Evolutionary conservation across 2,113 vertebrate species (phyloP), one percentile per base, ranked within the genome.

Genomic region (Halcyon senegalensis): DNA sequence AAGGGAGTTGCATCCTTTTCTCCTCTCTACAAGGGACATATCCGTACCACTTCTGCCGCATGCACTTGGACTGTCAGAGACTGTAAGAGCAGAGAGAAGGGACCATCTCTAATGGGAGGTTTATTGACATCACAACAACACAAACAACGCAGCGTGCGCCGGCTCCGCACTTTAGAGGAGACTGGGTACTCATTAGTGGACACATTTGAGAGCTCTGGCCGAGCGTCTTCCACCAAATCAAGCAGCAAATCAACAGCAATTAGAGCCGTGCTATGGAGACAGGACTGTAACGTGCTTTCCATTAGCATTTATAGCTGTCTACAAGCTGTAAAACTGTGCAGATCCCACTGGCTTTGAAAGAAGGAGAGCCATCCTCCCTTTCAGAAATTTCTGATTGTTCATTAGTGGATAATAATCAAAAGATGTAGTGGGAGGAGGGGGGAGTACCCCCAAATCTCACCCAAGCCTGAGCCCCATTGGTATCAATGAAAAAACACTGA

Each of bases 221-320:
- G 33, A 73, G 84, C 10, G 0, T 56, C 77, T 73, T 50, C 73
- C 89, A 85, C 1, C 23, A 91, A 84, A 91, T 28, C 91, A 64
- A 93, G 93, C 91, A 94, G 89, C 93, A 96, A 89, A 95, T 93
- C 91, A 94, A 76, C 89, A 89, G 87, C 93, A 93, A 87, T 95
- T 87, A 95, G 39, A 96, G 89, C 53, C 35, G 3, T 9, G 78
- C 84, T 41, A 73, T 1, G 4, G 91, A 89, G 91, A 86, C 84
- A 91, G 93, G 77, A 72, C 46, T 84, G 80, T 56, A 87, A 91
- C 8, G 4, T 35, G 78, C 74, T 58, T 83, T 79, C 94, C 77
- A 85, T 96, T 91, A 84, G 25, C 70, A 23, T 94, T 97, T 94
- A 91, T 53, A 91, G 93, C 93, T 83, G 77, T 75, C 93, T 93